These are phyloP conservation scores for Pseudomugil tenellus DNA, from an alignment of 2,797 vertebrate genomes.

Conservation along the genomic window DNA sequence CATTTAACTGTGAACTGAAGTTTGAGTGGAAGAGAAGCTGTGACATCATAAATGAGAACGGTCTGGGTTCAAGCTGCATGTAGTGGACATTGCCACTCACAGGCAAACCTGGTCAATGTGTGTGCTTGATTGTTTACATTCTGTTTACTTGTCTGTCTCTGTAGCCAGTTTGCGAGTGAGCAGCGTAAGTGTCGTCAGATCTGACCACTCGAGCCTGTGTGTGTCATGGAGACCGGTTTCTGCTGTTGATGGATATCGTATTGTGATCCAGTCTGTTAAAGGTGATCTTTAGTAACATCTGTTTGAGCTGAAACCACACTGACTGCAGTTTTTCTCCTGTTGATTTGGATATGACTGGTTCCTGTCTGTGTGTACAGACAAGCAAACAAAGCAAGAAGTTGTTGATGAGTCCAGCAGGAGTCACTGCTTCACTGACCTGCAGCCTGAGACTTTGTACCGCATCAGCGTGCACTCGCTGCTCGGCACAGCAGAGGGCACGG, in stretches of 20 bases:
- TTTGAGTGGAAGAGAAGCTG: too few species aligned
- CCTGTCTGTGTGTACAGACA: slow-evolving; percentile 65
- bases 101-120: too few species aligned
- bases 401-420: slow-evolving; percentile 77
- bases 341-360: slow-evolving; percentile 7
- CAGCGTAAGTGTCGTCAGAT: slow-evolving; percentile 82
- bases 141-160: slow-evolving; percentile 18
- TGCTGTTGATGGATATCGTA: slow-evolving; percentile 77
- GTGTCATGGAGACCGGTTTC: slow-evolving; percentile 83
- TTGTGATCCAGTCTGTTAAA: slow-evolving; percentile 82
- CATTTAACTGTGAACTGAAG: too few species aligned
- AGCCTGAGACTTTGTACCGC: slow-evolving; percentile 81
- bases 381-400: slow-evolving; percentile 68
- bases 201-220: slow-evolving; percentile 83
- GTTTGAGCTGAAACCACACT: background rate
- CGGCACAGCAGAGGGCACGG: slow-evolving; percentile 79
- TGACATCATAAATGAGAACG: background rate
- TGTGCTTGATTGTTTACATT: background rate
- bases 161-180: slow-evolving; percentile 84
- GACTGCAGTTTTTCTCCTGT: background rate
- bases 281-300: slow-evolving; percentile 59
- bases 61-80: background rate
- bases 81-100: background rate
- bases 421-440: slow-evolving; percentile 81
- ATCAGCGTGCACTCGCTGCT: slow-evolving; percentile 82